Base-by-base conservation (phyloP, 2,888 invertebrate species). In the Eupithecia exiguata region DNA sequence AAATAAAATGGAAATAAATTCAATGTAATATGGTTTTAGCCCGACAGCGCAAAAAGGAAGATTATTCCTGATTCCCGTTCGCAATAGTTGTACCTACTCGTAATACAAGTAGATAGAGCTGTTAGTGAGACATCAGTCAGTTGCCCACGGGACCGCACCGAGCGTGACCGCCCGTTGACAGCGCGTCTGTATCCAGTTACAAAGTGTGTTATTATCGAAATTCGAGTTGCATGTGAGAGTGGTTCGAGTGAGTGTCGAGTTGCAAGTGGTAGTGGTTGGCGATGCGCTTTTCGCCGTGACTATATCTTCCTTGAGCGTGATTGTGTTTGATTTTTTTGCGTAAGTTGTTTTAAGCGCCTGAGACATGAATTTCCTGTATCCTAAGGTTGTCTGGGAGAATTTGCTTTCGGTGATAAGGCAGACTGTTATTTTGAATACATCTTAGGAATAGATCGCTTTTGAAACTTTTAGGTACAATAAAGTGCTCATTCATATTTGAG, bases 211-310 rank as follows among this genome's bases (percentile, higher is more conserved):
- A 12, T 38, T 36, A 25, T 62, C 74, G 70, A 70, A 58, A 21
- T 12, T 21, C 58, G 25, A 58, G 58, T 58, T 14, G 12, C 25
- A 58, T 5, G 58, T 58, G 35, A n/a, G 16, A 38, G 62, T 62
- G 30, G 35, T 62, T 62, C 58, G 62, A 18, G 61, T 63, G 18
- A 36, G 63, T 63, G 21, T 53, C 10, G 10, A 38, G n/a, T 6
- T n/a, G 12, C 36, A 36, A 18, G 36, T 66, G 66, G 40, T 66
- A 66, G 66, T 38, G 63, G 63, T 38, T 62, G 58, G 61, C 69
- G 6, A 75, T 75, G 74, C 36, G 38, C 12, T 72, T 77, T 71
- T 72, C 72, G 71, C 65, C 68, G 68, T 72, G 72, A 72, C 61
- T 75, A 70, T 75, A 75, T 70, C 35, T 61, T 30, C 71, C 35